phyloP scores from a whole-genome alignment of 2,113 vertebrate species.

The Formicarius rufipectus region DNA sequence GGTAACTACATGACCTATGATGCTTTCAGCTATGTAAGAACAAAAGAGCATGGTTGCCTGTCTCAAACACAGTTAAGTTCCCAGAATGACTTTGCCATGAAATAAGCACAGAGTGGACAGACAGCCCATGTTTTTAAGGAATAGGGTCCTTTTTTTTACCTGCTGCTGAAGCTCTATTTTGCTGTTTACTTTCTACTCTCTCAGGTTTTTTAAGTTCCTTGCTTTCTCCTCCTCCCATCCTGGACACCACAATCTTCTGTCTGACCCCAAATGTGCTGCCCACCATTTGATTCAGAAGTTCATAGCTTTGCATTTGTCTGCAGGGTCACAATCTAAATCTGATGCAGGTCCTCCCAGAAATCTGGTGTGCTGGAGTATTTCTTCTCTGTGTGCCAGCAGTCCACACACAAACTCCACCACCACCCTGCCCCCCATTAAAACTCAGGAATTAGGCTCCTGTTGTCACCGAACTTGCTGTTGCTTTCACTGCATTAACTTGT shows the following conservation, averaged over 20 bases:
- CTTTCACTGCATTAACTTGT: background rate
- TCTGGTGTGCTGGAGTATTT: background rate
- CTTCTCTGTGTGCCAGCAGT: background rate
- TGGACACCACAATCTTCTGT: background rate
- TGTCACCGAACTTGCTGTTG: background rate
- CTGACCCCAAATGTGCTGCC: rapidly evolving
- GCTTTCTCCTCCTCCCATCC: background rate
- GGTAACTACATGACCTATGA: rapidly evolving
- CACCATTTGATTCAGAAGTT: background rate
- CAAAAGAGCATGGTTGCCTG: no score
- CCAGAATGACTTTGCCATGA: background rate
- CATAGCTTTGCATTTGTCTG: background rate
- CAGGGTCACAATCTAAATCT: background rate
- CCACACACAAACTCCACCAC: background rate
- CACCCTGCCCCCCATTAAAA: background rate
- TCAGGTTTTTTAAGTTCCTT: background rate
- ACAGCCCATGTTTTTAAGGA: background rate
- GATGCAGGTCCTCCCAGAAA: background rate
- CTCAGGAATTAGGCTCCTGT: background rate
- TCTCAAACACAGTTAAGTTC: background rate
- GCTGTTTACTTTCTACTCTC: background rate
- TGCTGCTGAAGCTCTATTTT: background rate
- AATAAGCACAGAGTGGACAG: background rate
- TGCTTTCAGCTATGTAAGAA: background rate
- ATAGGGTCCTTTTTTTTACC: background rate